Conservation (phyloP, 1,140 invertebrate species). For the Procambarus clarkii region DNA sequence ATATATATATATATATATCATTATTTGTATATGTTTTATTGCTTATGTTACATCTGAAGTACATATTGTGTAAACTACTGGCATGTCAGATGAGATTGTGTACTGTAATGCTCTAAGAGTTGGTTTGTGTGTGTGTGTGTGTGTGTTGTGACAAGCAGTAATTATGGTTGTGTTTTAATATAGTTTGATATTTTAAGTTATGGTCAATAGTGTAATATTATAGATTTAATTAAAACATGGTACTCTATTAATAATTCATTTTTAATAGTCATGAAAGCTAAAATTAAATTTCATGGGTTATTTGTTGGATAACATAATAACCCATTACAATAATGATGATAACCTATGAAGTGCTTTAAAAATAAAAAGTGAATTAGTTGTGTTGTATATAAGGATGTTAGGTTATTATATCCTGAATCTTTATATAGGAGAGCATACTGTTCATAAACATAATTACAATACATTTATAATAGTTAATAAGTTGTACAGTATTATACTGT, state of each 20-base stretch:
- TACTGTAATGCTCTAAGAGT: conserved; percentile 30
- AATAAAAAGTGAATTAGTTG: not conserved
- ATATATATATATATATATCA: not conserved
- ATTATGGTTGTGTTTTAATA: conserved; percentile 13
- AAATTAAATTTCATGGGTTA: not conserved
- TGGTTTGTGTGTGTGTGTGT: not conserved
- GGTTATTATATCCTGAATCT: conserved; percentile 18
- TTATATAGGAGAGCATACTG: not conserved
- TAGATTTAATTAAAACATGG: not conserved
- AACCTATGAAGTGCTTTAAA: conserved; percentile 11
- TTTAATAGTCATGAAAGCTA: not conserved
- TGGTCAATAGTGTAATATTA: not conserved
- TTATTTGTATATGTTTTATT: not conserved
- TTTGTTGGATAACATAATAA: not conserved
- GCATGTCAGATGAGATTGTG: not conserved
- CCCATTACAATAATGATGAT: conserved; percentile 1
- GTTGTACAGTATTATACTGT: not conserved
- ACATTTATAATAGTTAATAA: conserved; percentile 8
- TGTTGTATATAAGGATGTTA: not conserved
- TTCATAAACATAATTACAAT: conserved; percentile 1
- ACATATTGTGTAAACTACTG: not conserved
- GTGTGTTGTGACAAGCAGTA: conserved; percentile 21
- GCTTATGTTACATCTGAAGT: not conserved
- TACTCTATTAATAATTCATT: not conserved
- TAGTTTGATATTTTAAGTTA: conserved; percentile 8